Evolutionary conservation across 1,140 invertebrate species (phyloP), one percentile per base, ranked within the genome.

Genomic region (Anadara kagoshimensis): DNA sequence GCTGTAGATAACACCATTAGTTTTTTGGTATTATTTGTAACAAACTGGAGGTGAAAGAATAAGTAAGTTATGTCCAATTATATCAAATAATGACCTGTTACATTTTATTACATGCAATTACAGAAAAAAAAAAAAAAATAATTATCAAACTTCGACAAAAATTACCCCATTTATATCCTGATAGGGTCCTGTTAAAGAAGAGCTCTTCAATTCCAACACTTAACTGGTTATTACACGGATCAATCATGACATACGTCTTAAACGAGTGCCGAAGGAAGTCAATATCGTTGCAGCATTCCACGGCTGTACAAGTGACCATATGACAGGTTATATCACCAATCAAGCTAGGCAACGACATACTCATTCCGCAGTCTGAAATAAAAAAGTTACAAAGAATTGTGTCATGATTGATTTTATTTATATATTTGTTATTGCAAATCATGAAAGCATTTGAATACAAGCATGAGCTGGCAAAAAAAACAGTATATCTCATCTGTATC

Each of bases 161-260:
- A 24, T 14, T 64, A 64, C 62, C 62, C 62, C 62, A 64, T 51
- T 36, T 64, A 45, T 51, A 64, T 14, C 53, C 62, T 36, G 47
- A 51, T 29, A 64, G 26, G 36, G 62, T 53, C 20, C 62, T 64
- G 47, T 64, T 64, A n/a, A 51, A 64, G 16, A 51, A 51, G 24
- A 49, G 49, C 16, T 77, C 71, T 47, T 79, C 78, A 26, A 79
- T 72, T 5, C 71, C 78, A 22, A 79, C 66, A 64, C 51, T 54
- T 3, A 79, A 56, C n/a, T 18, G 66, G 51, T 69, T 53, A 26
- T 58, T 43, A 67, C 78, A 79, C 12, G 71, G 59, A 57, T 77
- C 75, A 1, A 79, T n/a, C 5, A 36, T 53, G 11, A 79, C n/a
- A 16, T 54, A 65, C 7, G 65, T 58, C 11, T 72, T 45, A 57